A percentile compares a stretch with the other conserved stretches of the same genome.
Evolutionary conservation across 2,888 invertebrate species (phyloP).

Genomic region (Clepsis dumicolana): DNA sequence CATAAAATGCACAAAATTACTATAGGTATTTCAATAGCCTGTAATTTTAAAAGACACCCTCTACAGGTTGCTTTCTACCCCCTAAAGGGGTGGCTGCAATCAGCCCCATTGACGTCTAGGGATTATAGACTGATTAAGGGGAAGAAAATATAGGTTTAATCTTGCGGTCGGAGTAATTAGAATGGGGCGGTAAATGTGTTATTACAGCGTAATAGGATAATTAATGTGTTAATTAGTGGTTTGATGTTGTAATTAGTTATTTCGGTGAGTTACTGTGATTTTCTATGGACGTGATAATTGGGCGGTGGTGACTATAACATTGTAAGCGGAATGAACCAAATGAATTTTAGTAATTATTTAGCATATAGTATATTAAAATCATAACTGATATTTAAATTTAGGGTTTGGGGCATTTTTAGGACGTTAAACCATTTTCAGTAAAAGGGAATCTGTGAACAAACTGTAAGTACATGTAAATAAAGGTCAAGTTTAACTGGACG

Average conservation of each 20-base stretch:
- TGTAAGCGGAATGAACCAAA: too few species aligned
- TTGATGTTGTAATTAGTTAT: slow-evolving; percentile 25
- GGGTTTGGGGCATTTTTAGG: too few species aligned
- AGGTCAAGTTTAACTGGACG: too few species aligned
- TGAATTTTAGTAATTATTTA: too few species aligned
- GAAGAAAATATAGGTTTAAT: slow-evolving; percentile 49
- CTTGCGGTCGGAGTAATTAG: slow-evolving; percentile 44
- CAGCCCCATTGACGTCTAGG: slow-evolving; percentile 53
- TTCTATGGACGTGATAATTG: neutral
- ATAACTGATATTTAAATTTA: too few species aligned
- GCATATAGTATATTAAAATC: too few species aligned
- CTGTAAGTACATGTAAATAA: too few species aligned
- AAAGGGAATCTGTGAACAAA: too few species aligned
- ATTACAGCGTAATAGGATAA: slow-evolving; percentile 34
- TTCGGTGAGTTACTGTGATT: neutral
- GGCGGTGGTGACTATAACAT: too few species aligned
- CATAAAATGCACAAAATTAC: slow-evolving; percentile 46
- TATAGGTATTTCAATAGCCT: slow-evolving; percentile 45
- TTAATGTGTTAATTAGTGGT: slow-evolving; percentile 24
- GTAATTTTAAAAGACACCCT: slow-evolving; percentile 46
- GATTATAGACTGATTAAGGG: slow-evolving; percentile 58
- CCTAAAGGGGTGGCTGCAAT: slow-evolving; percentile 52
- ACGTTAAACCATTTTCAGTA: too few species aligned
- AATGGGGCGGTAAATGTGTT: slow-evolving; percentile 36
- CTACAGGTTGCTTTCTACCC: neutral